phyloP scores from a whole-genome alignment of 2,113 vertebrate species.

The Zapornia atra region DNA sequence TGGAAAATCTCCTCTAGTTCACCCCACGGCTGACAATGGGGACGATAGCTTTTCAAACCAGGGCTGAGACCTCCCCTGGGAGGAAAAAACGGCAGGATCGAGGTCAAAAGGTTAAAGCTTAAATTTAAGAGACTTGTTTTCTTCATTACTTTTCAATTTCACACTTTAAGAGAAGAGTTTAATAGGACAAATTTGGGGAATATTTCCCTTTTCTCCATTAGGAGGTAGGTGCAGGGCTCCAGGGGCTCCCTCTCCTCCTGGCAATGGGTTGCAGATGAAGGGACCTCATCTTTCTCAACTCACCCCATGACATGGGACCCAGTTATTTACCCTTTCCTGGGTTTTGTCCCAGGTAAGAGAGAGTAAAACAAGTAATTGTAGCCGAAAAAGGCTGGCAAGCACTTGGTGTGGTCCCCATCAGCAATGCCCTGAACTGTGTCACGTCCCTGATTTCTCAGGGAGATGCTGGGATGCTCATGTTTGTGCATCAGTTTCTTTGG shows the following conservation, averaged over 20 bases:
- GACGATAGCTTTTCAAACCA: not conserved
- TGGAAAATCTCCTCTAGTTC: slow-evolving; percentile 31
- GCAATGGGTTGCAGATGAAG: not conserved
- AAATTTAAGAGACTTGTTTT: slow-evolving; percentile 16
- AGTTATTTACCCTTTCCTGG: not conserved
- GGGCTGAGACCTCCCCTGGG: not conserved
- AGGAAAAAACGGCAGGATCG: not conserved
- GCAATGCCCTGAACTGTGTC: not conserved
- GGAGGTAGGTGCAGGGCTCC: not conserved
- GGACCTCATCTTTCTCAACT: not conserved
- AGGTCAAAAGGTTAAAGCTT: slow-evolving; percentile 33
- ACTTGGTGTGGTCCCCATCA: not conserved
- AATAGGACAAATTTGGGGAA: not conserved
- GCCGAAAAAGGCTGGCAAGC: not conserved
- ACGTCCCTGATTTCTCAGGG: not conserved
- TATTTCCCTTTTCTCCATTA: not conserved
- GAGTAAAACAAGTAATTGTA: not conserved
- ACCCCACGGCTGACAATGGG: not conserved
- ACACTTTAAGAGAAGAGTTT: not conserved
- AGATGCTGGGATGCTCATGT: not conserved
- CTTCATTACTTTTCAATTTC: slow-evolving; percentile 37
- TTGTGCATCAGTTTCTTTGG: not conserved
- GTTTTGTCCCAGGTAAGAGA: not conserved
- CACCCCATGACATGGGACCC: not conserved
- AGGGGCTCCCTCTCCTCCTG: not conserved